A percentile compares a stretch with the other conserved stretches of the same genome.
phyloP scores from a whole-genome alignment of 2,797 vertebrate species.

The Babyrousa celebensis region DNA sequence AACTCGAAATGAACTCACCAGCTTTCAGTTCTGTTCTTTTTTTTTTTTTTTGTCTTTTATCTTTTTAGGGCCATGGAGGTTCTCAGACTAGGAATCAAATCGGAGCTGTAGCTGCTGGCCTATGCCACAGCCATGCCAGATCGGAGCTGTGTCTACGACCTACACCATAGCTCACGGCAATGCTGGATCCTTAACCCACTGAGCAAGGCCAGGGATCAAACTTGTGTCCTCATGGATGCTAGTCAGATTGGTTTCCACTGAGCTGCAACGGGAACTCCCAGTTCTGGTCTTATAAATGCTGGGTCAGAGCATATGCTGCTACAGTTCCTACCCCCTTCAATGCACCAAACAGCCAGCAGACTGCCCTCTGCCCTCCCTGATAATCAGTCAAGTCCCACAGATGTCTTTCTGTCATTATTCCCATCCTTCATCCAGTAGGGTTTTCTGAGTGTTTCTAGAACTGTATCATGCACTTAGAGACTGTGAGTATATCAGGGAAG shows the following conservation, averaged over 20 bases:
- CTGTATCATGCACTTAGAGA: neutral
- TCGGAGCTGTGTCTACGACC: no score
- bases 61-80: no score
- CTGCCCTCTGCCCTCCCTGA: neutral
- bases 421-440: neutral
- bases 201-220: no score
- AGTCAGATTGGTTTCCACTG: no score
- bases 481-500: neutral
- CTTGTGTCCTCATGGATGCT: no score
- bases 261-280: no score
- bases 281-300: neutral
- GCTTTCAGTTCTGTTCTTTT: neutral
- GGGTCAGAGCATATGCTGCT: neutral
- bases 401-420: neutral
- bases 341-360: rapidly evolving
- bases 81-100: no score
- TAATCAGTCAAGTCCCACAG: neutral
- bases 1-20: neutral
- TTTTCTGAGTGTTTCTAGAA: neutral
- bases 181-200: no score
- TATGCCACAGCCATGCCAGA: no score
- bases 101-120: no score
- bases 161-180: no score
- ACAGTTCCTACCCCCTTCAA: neutral
- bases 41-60: no score